Evolutionary conservation across 2,113 vertebrate species (phyloP), one percentile per base, ranked within the genome.

Genomic region (Rhabdomys dilectus): DNA sequence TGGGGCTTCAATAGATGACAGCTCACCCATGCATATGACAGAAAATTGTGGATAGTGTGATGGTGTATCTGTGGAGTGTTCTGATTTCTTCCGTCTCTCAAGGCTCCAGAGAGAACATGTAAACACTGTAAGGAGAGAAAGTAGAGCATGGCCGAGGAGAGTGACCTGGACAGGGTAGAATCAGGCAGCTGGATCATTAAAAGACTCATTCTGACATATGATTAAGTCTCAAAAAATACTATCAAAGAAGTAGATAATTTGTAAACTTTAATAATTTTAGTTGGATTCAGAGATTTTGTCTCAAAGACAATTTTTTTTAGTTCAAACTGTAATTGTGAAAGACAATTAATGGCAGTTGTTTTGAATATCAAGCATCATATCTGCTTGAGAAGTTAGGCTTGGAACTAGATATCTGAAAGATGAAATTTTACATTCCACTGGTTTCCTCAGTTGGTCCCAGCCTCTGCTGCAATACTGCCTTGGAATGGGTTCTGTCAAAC

Each of bases 361-460:
- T 94, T 42, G 78, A 76, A 81, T 91, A 70, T 64, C 68, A 45
- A 1, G n/a, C 60, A 56, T 85, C 11, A 92, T 88, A 24, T 58
- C 34, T 89, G 7, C 42, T 93, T 73, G 8, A 34, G 42, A 91
- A 91, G 12, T 64, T 34, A 39, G 19, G 1, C 17, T 86, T 5
- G 0, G 45, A 11, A 11, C 64, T 36, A 91, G 8, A 42, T 0
- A 45, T 22, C 56, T 29, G 7, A 17, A 15, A 16, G 58, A 24
- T 15, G 4, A 58, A 66, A 2, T 48, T 26, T 45, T 22, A 48
- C 0, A 2, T 15, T 21, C 22, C 0, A 2, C 0, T 45, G 48
- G 2, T 29, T 45, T 70, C 48, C 22, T 12, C 11, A 26, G 26
- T 48, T 78, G 3, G 8, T 48, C n/a, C 58, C 19, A 96, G 26